Evolutionary conservation across 2,113 vertebrate species (phyloP), one percentile per base, ranked within the genome.

Genomic region (Notiomystis cincta): DNA sequence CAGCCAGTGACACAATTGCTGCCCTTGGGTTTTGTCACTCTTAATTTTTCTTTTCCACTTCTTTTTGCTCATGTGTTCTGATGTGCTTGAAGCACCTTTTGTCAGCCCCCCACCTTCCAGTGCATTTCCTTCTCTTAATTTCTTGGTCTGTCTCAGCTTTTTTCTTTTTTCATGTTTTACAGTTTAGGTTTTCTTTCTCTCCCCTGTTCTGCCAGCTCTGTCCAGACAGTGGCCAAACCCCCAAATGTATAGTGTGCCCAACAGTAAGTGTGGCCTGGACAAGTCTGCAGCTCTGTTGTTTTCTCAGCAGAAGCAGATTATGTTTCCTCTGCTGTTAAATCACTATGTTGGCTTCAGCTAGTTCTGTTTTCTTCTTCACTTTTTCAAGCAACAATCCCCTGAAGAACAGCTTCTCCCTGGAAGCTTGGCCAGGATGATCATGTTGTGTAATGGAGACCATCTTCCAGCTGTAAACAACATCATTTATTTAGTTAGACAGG

Each of bases 401-500:
- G 47, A 48, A 93, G 81, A 66, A 30, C 65, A 82, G 37, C 42
- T 95, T 87, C 44, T 92, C 72, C 35, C 57, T 95, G 83, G 48
- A 92, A 93, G 56, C 53, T 71, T 95, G 89, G 87, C 94, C 62
- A 58, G 31, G 53, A 51, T 40, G 24, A 40, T 66, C 1, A 1
- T 2, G 2, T 89, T 96, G 84, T 84, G 94, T 76, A 95, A 94
- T 54, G 58, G 57, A 61, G 44, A 60, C 40, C 53, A 69, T 78
- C 53, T 57, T 71, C 65, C 61, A 94, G 84, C 87, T 94, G 84
- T 89, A 95, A 96, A 95, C 89, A 95, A 60, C 72, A 78, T 71
- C 42, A 78, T 94, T 83, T 73, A 50, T 86, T 93, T 78, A 54
- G 42, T 80, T 54, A 56, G 65, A 82, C 56, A 71, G 80, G 23